These are phyloP conservation scores for Camelus dromedarius DNA, from an alignment of 2,113 vertebrate genomes.

Conservation along the genomic window DNA sequence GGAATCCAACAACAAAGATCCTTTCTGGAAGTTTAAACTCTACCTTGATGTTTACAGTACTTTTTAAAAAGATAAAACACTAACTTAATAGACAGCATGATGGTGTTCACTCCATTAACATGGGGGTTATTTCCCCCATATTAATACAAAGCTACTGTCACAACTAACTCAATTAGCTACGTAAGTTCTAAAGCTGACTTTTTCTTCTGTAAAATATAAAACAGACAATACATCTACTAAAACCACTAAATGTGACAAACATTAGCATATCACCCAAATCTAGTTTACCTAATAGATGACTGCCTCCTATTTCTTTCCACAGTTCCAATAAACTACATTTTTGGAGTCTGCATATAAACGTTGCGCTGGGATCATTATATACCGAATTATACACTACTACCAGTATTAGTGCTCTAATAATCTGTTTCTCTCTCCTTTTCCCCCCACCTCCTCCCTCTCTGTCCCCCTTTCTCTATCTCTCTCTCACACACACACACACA, in stretches of 20 bases:
- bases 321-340: not conserved
- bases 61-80: not conserved
- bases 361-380: not conserved
- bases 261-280: not conserved
- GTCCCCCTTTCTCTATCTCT: not conserved
- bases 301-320: not conserved
- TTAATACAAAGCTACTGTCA: not conserved
- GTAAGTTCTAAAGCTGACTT: not conserved
- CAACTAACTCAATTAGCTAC: not conserved
- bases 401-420: not conserved
- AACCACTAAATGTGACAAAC: slow-evolving; percentile 1
- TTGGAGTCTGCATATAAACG: not conserved
- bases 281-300: not conserved
- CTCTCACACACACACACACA: not conserved
- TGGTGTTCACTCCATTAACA: not conserved
- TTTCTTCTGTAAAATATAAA: slow-evolving; percentile 26
- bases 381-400: not conserved
- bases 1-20: not conserved
- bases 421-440: not conserved
- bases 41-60: not conserved
- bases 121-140: not conserved
- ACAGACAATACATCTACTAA: not conserved
- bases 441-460: not conserved
- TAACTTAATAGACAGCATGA: not conserved
- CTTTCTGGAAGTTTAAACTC: not conserved